Evolutionary conservation across 2,113 vertebrate genomes (phyloP), one percentile per base, ranked within the genome.

Genomic region (Dasyurus viverrinus): DNA sequence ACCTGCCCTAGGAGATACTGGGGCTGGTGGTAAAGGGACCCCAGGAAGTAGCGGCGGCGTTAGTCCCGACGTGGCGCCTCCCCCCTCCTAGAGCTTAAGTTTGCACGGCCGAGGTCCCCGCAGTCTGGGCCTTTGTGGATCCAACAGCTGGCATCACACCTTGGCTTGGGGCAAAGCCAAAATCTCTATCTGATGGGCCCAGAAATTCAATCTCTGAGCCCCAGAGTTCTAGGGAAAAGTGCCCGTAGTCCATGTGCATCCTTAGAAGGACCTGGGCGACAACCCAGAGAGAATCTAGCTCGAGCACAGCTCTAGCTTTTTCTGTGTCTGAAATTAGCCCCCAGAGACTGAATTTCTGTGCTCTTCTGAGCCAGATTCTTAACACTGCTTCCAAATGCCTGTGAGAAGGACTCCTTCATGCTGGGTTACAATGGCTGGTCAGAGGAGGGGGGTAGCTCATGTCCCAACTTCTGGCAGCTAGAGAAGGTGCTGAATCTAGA

Each of bases 241-340:
- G 23, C 23, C 22, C 4, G 0, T 1, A 11, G 48, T 7, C 10
- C 11, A 9, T 3, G 19, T 53, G 27, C 10, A 5, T 23, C 30
- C 60, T 36, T 42, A 53, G 57, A 24, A 19, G 84, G 10, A 36
- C 48, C 36, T 57, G 68, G 47, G 60, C 14, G 89, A 53, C 50
- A 30, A 23, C 46, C 26, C 25, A 24, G 25, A 50, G 36, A 52
- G 36, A 6, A 8, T 16, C 47, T 6, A 68, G 60, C 14, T 3
- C 24, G 11, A 53, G 26, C 50, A 7, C 30, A 36, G 36, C 26
- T 23, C 68, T 84, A n/a, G 22, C 36, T 23, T 24, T 36, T 24
- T 42, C 12, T 50, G 47, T 2, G 30, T n/a, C 54, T 8, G 57
- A 30, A 50, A 46, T 89, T 53, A n/a, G 12, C 92, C 89, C 23